Percentiles rank a stretch among this genome's conserved stretches.
These are phyloP conservation scores for Pangasius mekongensis DNA, from an alignment of 2,797 vertebrate species.

Conservation along the genomic window DNA sequence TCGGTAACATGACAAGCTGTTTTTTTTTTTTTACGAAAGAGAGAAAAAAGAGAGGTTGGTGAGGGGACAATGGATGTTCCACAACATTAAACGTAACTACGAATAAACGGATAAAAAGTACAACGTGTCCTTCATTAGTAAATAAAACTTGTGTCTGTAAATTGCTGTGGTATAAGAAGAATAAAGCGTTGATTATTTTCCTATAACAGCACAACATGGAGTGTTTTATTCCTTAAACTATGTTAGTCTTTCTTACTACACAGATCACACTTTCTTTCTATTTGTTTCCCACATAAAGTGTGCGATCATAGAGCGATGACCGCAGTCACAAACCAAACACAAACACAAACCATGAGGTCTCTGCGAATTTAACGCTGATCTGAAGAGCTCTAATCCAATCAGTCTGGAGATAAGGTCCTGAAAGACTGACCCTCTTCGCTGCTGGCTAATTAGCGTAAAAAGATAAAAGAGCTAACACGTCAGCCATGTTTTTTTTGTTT, in stretches of 20 bases:
- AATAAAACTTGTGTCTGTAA: background rate
- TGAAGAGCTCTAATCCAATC: constrained; percentile 7
- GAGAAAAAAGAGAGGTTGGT: too few species aligned
- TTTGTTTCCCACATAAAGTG: background rate
- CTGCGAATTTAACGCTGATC: background rate
- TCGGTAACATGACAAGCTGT: too few species aligned
- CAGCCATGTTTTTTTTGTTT: background rate
- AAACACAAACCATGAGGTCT: background rate
- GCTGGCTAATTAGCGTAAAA: constrained; percentile 6
- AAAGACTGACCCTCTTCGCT: background rate
- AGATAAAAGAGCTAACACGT: background rate
- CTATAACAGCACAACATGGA: background rate
- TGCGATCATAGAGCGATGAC: too few species aligned
- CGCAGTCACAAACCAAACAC: too few species aligned
- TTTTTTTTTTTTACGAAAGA: too few species aligned
- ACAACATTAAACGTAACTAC: background rate
- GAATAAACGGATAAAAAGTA: background rate
- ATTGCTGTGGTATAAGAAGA: background rate
- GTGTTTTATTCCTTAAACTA: background rate
- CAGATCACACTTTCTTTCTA: background rate
- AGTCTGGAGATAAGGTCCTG: background rate
- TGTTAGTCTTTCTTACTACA: too few species aligned
- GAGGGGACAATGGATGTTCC: too few species aligned
- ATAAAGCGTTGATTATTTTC: background rate
- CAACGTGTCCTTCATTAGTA: background rate